phyloP scores from a whole-genome alignment of 2,888 invertebrate species.

The Bombylius discolor region DNA sequence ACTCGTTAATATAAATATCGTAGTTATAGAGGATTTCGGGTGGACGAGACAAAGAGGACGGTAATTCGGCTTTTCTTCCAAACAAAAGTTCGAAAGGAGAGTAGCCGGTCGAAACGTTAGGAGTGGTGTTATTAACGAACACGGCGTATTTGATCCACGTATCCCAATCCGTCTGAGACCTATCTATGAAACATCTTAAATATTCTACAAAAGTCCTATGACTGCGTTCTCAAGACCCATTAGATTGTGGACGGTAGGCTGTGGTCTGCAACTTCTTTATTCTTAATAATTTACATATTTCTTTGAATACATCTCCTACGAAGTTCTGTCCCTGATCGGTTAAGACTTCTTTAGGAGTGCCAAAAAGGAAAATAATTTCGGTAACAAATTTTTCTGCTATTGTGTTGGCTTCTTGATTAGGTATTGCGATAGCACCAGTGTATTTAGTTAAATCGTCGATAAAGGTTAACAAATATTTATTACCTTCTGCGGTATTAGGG shows the following conservation, averaged over 20 bases:
- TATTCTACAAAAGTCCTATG: neutral
- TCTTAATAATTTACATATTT: neutral
- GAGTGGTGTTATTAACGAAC: neutral
- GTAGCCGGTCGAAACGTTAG: neutral
- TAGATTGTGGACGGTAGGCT: neutral
- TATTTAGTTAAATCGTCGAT: constrained; percentile 22
- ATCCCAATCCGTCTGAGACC: too few relatives aligned
- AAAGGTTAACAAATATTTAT: constrained; percentile 19
- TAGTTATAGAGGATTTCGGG: too few relatives aligned
- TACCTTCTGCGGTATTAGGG: constrained; percentile 14
- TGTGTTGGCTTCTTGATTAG: constrained; percentile 22
- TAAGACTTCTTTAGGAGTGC: neutral
- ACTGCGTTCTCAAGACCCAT: neutral
- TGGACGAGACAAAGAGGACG: too few relatives aligned
- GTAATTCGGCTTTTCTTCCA: neutral
- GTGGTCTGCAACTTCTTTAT: neutral
- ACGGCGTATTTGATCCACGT: neutral
- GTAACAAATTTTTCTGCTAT: constrained; percentile 17
- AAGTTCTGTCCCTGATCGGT: neutral
- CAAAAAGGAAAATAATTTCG: neutral
- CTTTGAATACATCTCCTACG: neutral
- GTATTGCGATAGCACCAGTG: constrained; percentile 18
- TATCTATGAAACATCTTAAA: too few relatives aligned
- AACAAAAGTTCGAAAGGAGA: neutral
- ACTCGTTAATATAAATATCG: too few relatives aligned